Conservation (phyloP, 2,888 invertebrate species). For the Physocephala rufipes region DNA sequence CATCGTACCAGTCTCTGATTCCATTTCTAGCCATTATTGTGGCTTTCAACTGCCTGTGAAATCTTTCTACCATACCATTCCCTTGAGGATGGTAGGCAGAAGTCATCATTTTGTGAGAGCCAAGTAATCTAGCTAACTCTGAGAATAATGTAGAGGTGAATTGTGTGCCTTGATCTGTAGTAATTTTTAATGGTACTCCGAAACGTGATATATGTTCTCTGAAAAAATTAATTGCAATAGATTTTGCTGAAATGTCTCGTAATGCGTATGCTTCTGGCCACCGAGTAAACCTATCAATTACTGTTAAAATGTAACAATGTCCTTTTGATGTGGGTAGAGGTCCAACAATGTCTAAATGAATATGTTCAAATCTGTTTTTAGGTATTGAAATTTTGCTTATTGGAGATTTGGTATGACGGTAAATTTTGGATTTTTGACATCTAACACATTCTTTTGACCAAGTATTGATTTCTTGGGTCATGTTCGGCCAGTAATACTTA, state of each 20-base stretch:
- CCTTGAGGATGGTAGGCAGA: slow-evolving; percentile 13
- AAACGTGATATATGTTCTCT: neutral
- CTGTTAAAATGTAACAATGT: slow-evolving; percentile 5
- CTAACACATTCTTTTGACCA: no score
- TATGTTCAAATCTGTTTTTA: neutral
- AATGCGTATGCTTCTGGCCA: slow-evolving; percentile 3
- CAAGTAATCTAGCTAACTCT: neutral
- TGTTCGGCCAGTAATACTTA: no score
- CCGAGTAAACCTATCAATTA: neutral
- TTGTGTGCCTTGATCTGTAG: neutral
- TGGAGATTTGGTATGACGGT: no score
- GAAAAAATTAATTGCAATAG: neutral
- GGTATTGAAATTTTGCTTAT: no score
- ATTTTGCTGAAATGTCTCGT: no score
- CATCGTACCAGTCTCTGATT: neutral
- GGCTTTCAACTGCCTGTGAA: no score
- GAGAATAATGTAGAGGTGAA: neutral
- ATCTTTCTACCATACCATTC: slow-evolving; percentile 13
- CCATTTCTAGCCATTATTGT: slow-evolving; percentile 11
- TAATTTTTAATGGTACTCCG: neutral
- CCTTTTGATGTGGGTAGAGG: neutral
- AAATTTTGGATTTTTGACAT: no score
- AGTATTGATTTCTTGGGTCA: no score
- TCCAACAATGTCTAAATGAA: neutral
- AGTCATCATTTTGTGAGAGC: neutral